A percentile compares a stretch with the other conserved stretches of the same genome.
Evolutionary conservation across 2,113 vertebrate species (phyloP).

Genomic region (Campylorhamphus procurvoides): DNA sequence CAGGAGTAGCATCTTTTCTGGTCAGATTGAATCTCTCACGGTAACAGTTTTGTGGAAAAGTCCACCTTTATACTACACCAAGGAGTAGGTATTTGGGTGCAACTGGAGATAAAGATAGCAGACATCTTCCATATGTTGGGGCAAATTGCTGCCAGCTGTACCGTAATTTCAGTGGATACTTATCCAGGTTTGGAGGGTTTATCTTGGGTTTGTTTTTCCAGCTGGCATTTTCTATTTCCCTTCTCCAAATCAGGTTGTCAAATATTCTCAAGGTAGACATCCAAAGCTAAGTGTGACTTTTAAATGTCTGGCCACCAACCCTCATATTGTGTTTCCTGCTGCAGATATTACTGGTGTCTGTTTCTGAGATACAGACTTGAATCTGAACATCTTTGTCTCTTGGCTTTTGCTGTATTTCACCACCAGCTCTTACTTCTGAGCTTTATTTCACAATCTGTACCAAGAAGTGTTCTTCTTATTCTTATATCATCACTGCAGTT

Average conservation of each 20-base stretch:
- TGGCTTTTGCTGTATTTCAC: not conserved
- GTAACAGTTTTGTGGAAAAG: not conserved
- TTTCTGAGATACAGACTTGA: not conserved
- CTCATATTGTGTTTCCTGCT: not conserved
- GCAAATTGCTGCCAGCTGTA: not conserved
- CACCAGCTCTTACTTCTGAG: not conserved
- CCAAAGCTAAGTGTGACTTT: not conserved
- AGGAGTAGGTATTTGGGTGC: not conserved
- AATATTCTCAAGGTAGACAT: not conserved
- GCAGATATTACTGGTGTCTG: not conserved
- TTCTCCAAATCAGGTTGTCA: not conserved
- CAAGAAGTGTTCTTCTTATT: not conserved
- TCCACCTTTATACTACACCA: not conserved
- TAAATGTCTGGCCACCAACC: not conserved
- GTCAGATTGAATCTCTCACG: not conserved
- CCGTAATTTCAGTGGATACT: not conserved
- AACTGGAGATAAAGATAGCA: not conserved
- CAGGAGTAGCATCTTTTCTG: not conserved
- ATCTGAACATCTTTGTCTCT: not conserved
- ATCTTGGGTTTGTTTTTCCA: not conserved
- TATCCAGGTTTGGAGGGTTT: not conserved
- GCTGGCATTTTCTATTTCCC: not conserved
- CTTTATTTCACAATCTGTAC: not conserved
- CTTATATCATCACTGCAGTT: not conserved
- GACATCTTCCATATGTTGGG: not conserved